A percentile compares a stretch with the other conserved stretches of the same genome.
phyloP scores from a whole-genome alignment of 2,888 invertebrate species.

The Eupithecia subfuscata region DNA sequence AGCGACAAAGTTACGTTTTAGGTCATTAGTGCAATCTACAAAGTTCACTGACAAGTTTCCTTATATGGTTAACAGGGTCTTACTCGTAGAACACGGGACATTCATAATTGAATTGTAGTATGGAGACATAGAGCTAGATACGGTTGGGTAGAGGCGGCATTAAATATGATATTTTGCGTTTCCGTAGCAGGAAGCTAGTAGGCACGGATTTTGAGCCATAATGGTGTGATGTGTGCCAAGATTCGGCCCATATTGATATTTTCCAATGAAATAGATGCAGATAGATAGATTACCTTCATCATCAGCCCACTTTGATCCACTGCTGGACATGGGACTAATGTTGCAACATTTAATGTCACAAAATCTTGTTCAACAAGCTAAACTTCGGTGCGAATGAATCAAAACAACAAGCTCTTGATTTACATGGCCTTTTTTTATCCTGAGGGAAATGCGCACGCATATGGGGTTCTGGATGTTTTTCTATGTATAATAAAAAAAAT shows the following conservation, averaged over 20 bases:
- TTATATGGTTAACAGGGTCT: conserved; percentile 13
- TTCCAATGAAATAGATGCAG: not conserved
- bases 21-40: conserved; percentile 6
- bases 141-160: not conserved
- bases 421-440: too few relatives aligned
- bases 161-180: not conserved
- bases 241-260: not conserved
- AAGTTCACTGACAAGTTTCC: conserved; percentile 20
- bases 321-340: not conserved
- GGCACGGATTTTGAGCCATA: not conserved
- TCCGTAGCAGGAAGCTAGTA: not conserved
- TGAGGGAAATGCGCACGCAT: too few relatives aligned
- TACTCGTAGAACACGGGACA: conserved; percentile 13
- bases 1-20: not conserved
- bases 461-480: too few relatives aligned
- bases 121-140: not conserved
- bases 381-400: not conserved
- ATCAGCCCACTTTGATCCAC: not conserved
- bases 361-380: not conserved
- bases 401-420: not conserved
- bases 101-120: conserved; percentile 31
- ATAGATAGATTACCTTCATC: not conserved
- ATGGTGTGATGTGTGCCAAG: not conserved
- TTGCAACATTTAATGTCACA: not conserved
- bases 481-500: too few relatives aligned